A percentile compares a stretch with the other conserved stretches of the same genome.
phyloP scores from a whole-genome alignment of 2,888 invertebrate species.

The Lasioglossum zephyrum region DNA sequence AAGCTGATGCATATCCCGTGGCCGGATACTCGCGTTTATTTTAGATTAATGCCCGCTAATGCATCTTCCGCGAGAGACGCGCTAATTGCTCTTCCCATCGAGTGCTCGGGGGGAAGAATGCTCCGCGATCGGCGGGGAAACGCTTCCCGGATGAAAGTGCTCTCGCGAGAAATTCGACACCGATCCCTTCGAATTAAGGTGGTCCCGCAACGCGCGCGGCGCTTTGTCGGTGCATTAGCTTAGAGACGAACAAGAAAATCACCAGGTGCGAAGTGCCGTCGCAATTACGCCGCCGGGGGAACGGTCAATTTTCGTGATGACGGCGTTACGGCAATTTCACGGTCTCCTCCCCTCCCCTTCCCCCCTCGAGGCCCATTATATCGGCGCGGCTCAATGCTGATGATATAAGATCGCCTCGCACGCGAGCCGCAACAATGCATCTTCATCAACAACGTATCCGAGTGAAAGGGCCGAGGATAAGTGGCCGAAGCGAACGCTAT shows the following conservation, averaged over 20 bases:
- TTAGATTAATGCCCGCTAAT: constrained; percentile 70
- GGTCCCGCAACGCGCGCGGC: not conserved
- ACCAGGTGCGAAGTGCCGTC: constrained; percentile 14
- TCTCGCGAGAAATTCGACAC: constrained; percentile 7
- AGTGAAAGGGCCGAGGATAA: constrained; percentile 26
- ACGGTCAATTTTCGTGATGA: constrained; percentile 52
- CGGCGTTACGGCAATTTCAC: constrained; percentile 24
- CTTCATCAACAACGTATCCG: constrained; percentile 29
- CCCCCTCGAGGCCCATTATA: constrained; percentile 1
- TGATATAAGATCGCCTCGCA: constrained; percentile 53
- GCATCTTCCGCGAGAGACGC: constrained; percentile 57
- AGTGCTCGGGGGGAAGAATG: not conserved
- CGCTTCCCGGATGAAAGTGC: not conserved
- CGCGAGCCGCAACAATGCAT: constrained; percentile 31
- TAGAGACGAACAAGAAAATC: constrained; percentile 29
- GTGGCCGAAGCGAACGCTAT: constrained; percentile 11
- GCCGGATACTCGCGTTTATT: constrained; percentile 66
- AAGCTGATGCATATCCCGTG: constrained; percentile 29
- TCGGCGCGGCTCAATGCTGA: constrained; percentile 40
- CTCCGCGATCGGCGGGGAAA: not conserved
- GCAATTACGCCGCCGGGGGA: constrained; percentile 38
- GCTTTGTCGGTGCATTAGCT: not conserved
- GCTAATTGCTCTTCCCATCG: constrained; percentile 64
- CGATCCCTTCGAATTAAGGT: not conserved
- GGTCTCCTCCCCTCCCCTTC: not conserved